These are phyloP conservation scores for Forbesichthys papilliferus DNA, from an alignment of 2,113 vertebrate species.

Conservation along the genomic window DNA sequence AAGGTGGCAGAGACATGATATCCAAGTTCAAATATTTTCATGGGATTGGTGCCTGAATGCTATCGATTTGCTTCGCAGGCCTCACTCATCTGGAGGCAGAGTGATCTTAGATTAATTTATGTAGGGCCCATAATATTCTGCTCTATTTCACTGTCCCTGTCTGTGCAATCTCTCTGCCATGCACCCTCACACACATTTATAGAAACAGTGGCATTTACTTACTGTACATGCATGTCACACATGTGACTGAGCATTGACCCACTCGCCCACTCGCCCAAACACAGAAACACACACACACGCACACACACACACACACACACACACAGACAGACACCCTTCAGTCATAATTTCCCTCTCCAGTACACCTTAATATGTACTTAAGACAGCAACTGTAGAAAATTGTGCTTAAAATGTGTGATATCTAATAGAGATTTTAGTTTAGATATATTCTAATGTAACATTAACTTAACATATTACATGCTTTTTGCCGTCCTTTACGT, in stretches of 20 bases:
- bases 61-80: conserved; percentile 38
- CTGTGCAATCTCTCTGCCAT: conserved; percentile 42
- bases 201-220: conserved; percentile 1
- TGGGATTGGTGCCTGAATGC: conserved; percentile 79
- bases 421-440: too few relatives aligned
- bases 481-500: too few relatives aligned
- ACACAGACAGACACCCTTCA: conserved; percentile 1
- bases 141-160: conserved; percentile 70
- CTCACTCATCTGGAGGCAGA: conserved; percentile 63
- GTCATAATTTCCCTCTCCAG: neutral
- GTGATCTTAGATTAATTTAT: conserved; percentile 68
- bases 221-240: conserved; percentile 1
- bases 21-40: conserved; percentile 78
- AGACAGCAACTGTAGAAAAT: neutral
- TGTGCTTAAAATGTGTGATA: too few relatives aligned
- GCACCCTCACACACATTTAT: conserved; percentile 15
- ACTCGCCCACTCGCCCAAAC: neutral
- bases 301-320: conserved; percentile 15
- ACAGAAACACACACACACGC: conserved; percentile 9
- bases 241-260: neutral
- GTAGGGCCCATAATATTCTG: conserved; percentile 67
- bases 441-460: too few relatives aligned
- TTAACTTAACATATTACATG: too few relatives aligned
- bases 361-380: neutral
- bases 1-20: conserved; percentile 73